phyloP scores from a whole-genome alignment of 1,140 invertebrate genomes.

The Diabrotica undecimpunctata region DNA sequence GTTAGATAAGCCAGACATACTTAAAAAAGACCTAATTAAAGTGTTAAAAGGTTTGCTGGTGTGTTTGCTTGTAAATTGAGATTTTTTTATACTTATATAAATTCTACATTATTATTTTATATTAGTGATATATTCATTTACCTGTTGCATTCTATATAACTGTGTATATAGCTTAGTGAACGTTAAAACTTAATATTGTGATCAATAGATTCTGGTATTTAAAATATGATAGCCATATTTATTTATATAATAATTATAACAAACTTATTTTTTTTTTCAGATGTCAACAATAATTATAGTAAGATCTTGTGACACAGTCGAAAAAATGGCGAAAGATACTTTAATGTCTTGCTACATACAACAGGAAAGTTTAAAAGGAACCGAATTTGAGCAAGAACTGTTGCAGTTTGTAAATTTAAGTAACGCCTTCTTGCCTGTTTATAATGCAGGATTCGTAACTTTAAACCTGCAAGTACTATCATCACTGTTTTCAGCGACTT shows the following conservation, averaged over 20 bases:
- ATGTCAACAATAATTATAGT: not conserved
- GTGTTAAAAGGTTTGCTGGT: too few species aligned
- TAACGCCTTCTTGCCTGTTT: not conserved
- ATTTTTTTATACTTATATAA: too few species aligned
- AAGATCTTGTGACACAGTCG: not conserved
- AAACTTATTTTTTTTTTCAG: not conserved
- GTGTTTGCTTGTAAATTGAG: too few species aligned
- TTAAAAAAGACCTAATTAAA: too few species aligned
- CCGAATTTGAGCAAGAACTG: not conserved
- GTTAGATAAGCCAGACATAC: too few species aligned
- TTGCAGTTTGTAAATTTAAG: not conserved
- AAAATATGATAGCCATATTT: too few species aligned
- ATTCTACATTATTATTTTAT: too few species aligned
- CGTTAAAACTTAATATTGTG: too few species aligned
- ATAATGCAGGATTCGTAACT: not conserved
- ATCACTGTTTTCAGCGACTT: not conserved
- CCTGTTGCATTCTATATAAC: too few species aligned
- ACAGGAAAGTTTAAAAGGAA: not conserved
- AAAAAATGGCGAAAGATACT: not conserved
- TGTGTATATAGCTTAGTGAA: too few species aligned
- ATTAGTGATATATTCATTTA: too few species aligned
- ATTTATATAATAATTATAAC: not conserved
- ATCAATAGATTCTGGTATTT: too few species aligned
- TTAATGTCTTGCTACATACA: not conserved
- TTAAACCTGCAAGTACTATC: not conserved